A percentile compares a stretch with the other conserved stretches of the same genome.
Conservation (phyloP, 2,113 vertebrate genomes). For the Progne subis region DNA sequence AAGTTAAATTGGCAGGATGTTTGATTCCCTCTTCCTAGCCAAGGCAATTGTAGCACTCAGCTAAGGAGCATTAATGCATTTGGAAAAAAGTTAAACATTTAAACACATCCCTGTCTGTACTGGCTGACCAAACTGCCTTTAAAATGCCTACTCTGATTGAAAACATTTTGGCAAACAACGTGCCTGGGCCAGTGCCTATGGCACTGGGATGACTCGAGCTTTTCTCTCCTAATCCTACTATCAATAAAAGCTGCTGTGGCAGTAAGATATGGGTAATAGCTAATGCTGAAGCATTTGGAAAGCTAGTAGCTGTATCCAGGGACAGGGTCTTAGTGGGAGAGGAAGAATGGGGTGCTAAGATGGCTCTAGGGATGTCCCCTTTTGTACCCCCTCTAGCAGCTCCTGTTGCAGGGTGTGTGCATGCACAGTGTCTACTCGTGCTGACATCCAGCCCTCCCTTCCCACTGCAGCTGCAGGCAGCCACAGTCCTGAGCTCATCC, state of each 20-base stretch:
- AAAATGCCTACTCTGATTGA: background rate
- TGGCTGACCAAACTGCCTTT: background rate
- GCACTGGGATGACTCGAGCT: background rate
- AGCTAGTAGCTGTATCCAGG: background rate
- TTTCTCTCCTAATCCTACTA: constrained; percentile 4
- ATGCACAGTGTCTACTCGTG: accelerated
- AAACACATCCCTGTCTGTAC: background rate
- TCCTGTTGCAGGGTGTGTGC: background rate
- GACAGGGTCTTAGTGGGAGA: background rate
- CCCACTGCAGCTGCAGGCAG: background rate
- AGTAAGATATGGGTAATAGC: background rate
- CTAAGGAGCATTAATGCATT: background rate
- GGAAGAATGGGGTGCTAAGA: background rate
- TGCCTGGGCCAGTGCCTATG: background rate
- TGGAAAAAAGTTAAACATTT: background rate
- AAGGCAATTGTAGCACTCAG: background rate
- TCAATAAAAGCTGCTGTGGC: background rate
- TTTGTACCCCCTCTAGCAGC: accelerated
- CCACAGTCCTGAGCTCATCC: background rate
- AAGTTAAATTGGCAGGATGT: background rate
- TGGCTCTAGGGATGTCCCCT: background rate
- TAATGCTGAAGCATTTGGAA: background rate
- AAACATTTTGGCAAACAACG: background rate
- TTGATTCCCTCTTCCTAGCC: background rate
- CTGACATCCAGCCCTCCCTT: background rate